Percentiles rank a stretch among this genome's conserved stretches.
Evolutionary conservation across 2,888 invertebrate genomes (phyloP).

Genomic region (Clistopyga incitator): DNA sequence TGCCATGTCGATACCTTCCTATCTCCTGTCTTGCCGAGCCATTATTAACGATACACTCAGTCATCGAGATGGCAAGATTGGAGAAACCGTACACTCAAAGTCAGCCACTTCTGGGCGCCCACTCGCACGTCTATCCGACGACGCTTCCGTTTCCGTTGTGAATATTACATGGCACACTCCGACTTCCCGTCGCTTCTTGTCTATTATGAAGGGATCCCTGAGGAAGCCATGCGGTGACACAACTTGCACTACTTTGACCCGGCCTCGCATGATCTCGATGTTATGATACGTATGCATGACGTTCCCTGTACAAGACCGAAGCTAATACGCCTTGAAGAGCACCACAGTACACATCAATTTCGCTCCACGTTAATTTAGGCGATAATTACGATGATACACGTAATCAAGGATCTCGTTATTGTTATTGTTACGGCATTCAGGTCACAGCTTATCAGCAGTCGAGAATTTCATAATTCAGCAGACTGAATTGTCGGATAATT

Average conservation of each 20-base stretch:
- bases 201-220: constrained; percentile 54
- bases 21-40: neutral
- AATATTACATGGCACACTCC: constrained; percentile 60
- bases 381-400: neutral
- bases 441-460: too few relatives aligned
- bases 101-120: neutral
- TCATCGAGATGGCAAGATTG: constrained; percentile 10
- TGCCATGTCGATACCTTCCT: neutral
- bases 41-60: constrained; percentile 21
- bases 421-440: neutral
- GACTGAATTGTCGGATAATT: too few relatives aligned
- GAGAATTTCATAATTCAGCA: too few relatives aligned
- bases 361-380: neutral
- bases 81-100: constrained; percentile 34
- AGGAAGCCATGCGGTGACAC: constrained; percentile 48
- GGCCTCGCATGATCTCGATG: constrained; percentile 20
- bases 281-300: neutral
- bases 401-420: neutral
- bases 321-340: neutral
- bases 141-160: constrained; percentile 45
- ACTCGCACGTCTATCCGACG: neutral
- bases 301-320: neutral
- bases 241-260: constrained; percentile 47
- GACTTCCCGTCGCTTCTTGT: constrained; percentile 57
- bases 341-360: neutral